A percentile compares a stretch with the other conserved stretches of the same genome.
phyloP scores from a whole-genome alignment of 2,888 invertebrate genomes.

The Colostygia pectinataria region DNA sequence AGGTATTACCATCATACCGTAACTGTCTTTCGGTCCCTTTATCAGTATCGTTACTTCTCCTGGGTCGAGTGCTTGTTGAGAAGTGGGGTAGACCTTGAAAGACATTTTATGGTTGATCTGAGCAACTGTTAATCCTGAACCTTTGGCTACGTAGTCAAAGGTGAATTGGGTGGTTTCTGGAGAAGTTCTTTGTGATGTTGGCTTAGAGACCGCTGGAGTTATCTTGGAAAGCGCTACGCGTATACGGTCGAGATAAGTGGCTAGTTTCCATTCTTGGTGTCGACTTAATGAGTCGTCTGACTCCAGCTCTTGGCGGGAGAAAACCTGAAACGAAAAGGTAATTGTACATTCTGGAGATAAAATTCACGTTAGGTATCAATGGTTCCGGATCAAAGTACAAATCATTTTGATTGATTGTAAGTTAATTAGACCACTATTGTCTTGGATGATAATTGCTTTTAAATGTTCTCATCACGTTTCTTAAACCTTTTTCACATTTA shows the following conservation, averaged over 20 bases:
- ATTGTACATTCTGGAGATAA: background rate
- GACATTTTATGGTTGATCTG: slow-evolving; percentile 79
- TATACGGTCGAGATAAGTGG: slow-evolving; percentile 77
- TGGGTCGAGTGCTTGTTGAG: slow-evolving; percentile 74
- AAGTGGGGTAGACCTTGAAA: slow-evolving; percentile 84
- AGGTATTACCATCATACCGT: slow-evolving; percentile 70
- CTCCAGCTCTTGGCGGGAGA: slow-evolving; percentile 81
- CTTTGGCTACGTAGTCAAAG: slow-evolving; percentile 82
- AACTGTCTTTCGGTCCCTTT: slow-evolving; percentile 73
- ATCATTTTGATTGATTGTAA: slow-evolving; percentile 7
- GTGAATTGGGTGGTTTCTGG: slow-evolving; percentile 68
- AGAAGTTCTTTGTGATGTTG: slow-evolving; percentile 60
- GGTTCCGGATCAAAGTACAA: slow-evolving; percentile 8
- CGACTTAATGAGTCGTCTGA: slow-evolving; percentile 70
- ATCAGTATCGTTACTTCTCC: slow-evolving; percentile 76
- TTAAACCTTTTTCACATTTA: background rate
- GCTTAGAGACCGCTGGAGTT: slow-evolving; percentile 67
- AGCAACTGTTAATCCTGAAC: slow-evolving; percentile 83
- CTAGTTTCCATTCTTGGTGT: slow-evolving; percentile 82
- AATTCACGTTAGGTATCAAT: background rate
- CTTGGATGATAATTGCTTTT: slow-evolving; percentile 10
- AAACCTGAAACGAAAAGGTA: slow-evolving; percentile 71
- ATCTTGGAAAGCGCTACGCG: slow-evolving; percentile 71
- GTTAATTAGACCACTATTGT: slow-evolving; percentile 11
- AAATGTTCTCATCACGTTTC: slow-evolving; percentile 2